Percentiles rank a stretch among this genome's conserved stretches.
These are phyloP conservation scores for Scolopax mira DNA, from an alignment of 2,113 vertebrate species.

Conservation along the genomic window DNA sequence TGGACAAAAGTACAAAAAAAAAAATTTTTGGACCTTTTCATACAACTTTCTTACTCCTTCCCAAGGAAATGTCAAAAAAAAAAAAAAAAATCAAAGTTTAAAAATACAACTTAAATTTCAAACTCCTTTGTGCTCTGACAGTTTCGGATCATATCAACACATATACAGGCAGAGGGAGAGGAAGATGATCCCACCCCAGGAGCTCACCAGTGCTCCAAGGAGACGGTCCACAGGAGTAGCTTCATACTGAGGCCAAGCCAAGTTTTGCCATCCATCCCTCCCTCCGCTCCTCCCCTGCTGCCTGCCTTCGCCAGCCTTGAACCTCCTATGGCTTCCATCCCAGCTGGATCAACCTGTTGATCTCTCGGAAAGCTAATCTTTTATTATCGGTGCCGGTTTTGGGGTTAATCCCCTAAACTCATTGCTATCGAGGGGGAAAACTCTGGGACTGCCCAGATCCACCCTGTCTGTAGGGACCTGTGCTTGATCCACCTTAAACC, in stretches of 20 bases:
- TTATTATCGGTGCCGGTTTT: not conserved
- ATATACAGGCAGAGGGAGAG: accelerated
- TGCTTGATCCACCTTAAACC: not conserved
- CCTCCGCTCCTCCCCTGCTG: not conserved
- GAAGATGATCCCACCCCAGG: not conserved
- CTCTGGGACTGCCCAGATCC: accelerated
- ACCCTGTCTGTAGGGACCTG: accelerated
- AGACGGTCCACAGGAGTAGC: not conserved
- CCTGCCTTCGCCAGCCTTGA: not conserved
- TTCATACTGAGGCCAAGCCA: not conserved
- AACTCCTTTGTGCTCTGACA: not conserved
- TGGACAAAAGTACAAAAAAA: not conserved
- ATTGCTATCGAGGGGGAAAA: accelerated
- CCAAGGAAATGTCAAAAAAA: not conserved
- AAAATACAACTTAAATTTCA: not conserved
- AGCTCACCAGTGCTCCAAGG: not conserved
- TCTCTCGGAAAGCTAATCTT: not conserved
- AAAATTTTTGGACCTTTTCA: not conserved
- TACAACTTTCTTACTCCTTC: not conserved
- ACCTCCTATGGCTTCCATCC: not conserved
- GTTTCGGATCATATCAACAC: not conserved
- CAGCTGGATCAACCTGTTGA: not conserved
- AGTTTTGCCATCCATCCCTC: not conserved
- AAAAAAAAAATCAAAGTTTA: not conserved
- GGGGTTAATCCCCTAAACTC: not conserved